Evolutionary conservation across 2,888 invertebrate species (phyloP), one percentile per base, ranked within the genome.

Genomic region (Melinopterus prodromus): DNA sequence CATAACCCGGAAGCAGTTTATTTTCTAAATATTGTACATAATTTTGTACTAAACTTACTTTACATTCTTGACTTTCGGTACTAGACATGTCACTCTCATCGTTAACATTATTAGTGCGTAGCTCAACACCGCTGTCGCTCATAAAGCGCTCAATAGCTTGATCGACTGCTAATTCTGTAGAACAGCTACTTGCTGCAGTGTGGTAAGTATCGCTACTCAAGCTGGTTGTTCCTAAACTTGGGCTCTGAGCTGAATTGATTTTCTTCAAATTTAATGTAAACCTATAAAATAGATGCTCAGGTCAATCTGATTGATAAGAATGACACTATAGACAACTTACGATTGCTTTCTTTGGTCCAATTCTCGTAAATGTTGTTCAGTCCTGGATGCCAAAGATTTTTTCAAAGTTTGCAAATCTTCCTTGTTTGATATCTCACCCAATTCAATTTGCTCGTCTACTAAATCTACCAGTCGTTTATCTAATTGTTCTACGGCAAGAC

Each of bases 131-230:
- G 83, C 92, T 92, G 83, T 92, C 92, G 80, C 91, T 91, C 91
- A 91, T 91, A 9, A 89, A 77, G 79, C 85, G 84, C 70, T 88
- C 87, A 0, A 86, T 78, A 1, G 81, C 84, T 78, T 84, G 84
- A 53, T 81, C 81, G 12, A 81, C 81, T 74, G 82, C 80, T 79
- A 84, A 78, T 53, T 83, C 81, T 15, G 84, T 82, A 0, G 88
- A 88, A 83, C 89, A 89, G 79, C 85, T 88, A 83, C 88, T 88
- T 83, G 93, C 91, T 0, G 95, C 95, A 16, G 95, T 95, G 89
- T 95, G 95, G 89, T 94, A 96, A 0, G 95, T 94, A 85, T 94
- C 94, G 81, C 92, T 93, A 78, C 93, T 89, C 77, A 87, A 84
- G 6, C 87, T 86, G 77, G 87, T 86, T 35, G 86, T 85, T 12